Evolutionary conservation across 1,140 invertebrate species (phyloP).

Genomic region (Ips typographus): DNA sequence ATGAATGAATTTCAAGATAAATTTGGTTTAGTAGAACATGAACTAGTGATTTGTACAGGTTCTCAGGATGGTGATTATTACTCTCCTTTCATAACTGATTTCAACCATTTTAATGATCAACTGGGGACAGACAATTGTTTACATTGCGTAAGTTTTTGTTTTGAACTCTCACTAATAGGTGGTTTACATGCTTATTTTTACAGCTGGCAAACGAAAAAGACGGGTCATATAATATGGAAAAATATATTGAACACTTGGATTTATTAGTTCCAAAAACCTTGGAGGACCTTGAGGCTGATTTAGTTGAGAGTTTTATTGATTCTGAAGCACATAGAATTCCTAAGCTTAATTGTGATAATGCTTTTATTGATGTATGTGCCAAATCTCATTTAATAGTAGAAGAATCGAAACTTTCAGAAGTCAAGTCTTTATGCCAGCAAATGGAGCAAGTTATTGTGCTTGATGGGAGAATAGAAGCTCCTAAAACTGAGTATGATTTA

Average conservation of each 20-base stretch:
- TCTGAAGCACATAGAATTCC: conserved; percentile 7
- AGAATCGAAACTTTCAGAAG: background rate
- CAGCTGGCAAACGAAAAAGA: background rate
- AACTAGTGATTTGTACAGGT: conserved; percentile 1
- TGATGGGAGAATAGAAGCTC: conserved; percentile 12
- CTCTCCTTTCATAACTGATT: conserved; percentile 15
- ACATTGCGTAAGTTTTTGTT: conserved; percentile 10
- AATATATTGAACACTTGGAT: background rate
- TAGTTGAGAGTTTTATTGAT: background rate
- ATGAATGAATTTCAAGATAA: conserved; percentile 17
- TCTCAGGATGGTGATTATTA: background rate
- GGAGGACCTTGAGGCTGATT: conserved; percentile 1
- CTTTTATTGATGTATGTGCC: conserved; percentile 12
- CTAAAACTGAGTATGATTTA: conserved; percentile 10
- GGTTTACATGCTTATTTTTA: conserved; percentile 47
- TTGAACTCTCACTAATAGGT: no score
- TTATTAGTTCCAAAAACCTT: background rate
- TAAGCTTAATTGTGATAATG: conserved; percentile 14
- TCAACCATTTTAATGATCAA: background rate
- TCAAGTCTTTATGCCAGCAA: background rate
- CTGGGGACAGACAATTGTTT: background rate
- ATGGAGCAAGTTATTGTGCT: conserved; percentile 21
- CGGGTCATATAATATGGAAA: background rate
- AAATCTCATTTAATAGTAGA: background rate
- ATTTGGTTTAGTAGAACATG: conserved; percentile 12